Evolutionary conservation across 2,797 vertebrate genomes (phyloP), one percentile per base, ranked within the genome.

Genomic region (Falco rusticolus): DNA sequence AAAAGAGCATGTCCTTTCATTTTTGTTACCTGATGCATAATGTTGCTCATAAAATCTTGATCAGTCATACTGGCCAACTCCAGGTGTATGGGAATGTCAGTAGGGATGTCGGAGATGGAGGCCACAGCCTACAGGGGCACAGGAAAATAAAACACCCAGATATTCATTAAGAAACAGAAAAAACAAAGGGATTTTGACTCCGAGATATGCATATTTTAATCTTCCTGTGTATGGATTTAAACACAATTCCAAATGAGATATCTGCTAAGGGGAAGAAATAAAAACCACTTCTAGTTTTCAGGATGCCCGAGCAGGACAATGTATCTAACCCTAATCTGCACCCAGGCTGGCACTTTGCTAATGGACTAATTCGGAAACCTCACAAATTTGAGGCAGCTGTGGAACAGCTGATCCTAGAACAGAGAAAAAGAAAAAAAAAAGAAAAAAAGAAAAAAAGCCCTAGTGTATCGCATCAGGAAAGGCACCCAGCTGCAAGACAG

Each of bases 21-120:
- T 71, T 89, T 86, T 69, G 68, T 98, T 99, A 99, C 99, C 99
- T 99, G 98, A 97, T 99, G 98, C 95, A 99, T 97, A 74, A 99
- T 99, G 97, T 97, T 98, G 97, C 98, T 99, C 99, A 99, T 99
- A 96, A 99, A 99, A 72, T 99, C 98, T 87, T 95, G 98, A 93
- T 99, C 99, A 0, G 99, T 99, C 99, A 99, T 99, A 93, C 99
- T 99, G 37, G 99, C 99, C 98, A 99, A 92, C 97, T 99, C 99
- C 92, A 99, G 98, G 93, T 99, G 99, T 88, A 99, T 97, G 59
- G 99, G 99, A 84, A 99, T 96, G 57, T 99, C 98, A 2, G 97
- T 98, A 16, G 97, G 98, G 71, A 99, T 98, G 76, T 99, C 99
- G 5, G 98, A 98, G 87, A 99, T 98, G 87, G 98, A 98, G 29